Conservation (phyloP, 2,888 invertebrate genomes). For the Tholera decimalis region DNA sequence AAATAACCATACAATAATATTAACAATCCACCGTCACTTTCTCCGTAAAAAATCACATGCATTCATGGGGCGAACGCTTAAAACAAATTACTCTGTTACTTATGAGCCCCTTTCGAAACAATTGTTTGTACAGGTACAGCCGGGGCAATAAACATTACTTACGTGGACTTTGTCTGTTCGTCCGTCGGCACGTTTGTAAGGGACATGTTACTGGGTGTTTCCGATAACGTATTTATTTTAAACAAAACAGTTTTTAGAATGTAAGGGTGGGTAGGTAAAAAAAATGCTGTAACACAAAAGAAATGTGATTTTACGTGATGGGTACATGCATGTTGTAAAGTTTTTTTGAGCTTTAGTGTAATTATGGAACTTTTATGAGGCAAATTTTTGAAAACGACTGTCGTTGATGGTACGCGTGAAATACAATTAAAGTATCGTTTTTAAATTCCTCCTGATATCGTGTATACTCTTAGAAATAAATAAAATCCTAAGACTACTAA, state of each 20-base stretch:
- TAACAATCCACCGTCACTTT: constrained; percentile 35
- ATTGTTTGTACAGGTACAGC: constrained; percentile 62
- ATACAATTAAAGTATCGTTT: not conserved
- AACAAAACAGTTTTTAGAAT: constrained; percentile 49
- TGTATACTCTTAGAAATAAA: too few species aligned
- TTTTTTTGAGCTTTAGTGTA: not conserved
- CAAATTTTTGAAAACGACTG: not conserved
- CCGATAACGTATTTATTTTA: constrained; percentile 50
- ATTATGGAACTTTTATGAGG: not conserved
- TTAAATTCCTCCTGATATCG: not conserved
- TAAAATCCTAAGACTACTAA: too few species aligned
- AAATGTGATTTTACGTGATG: constrained; percentile 29
- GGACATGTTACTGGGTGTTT: constrained; percentile 29
- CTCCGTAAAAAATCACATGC: constrained; percentile 25
- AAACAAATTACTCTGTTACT: constrained; percentile 39
- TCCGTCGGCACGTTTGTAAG: constrained; percentile 59
- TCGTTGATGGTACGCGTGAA: not conserved
- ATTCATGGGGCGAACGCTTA: constrained; percentile 21
- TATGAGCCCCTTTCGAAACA: constrained; percentile 32
- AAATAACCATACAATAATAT: constrained; percentile 37
- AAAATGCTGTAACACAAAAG: constrained; percentile 35
- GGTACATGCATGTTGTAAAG: constrained; percentile 50
- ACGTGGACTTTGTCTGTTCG: constrained; percentile 43
- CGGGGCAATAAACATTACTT: constrained; percentile 49
- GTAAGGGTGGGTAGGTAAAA: constrained; percentile 27